Evolutionary conservation across 2,113 vertebrate genomes (phyloP), one percentile per base, ranked within the genome.

Genomic region (Urocolius indicus): DNA sequence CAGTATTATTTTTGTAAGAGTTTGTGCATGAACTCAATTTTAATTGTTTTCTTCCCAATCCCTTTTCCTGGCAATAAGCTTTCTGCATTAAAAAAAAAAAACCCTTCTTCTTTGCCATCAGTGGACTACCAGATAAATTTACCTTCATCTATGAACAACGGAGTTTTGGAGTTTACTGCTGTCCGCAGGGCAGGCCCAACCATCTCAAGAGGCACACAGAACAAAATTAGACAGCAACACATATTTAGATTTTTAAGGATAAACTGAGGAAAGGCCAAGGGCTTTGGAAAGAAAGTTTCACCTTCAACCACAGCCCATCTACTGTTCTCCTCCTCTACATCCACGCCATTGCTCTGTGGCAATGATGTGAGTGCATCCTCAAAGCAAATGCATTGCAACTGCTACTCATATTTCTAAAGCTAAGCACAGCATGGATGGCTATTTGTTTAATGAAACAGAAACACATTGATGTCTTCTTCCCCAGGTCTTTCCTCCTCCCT

Each of bases 101-200:
- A 6, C 15, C 17, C 16, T 30, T 49, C 16, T 22, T 19, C 5
- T 4, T 6, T 26, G 14, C 14, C 26, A 13, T 34, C 21, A 13
- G 3, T 14, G 12, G 8, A 24, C 34, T 24, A 1, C 3, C 41
- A 49, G 6, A 22, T 13, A 83, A 61, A 69, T 5, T 9, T 43
- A 11, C 16, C 8, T 22, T 45, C 3, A 1, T n/a, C 27, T 27
- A 10, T 20, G 16, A 30, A 7, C 2, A 3, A 59, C n/a, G 13
- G 48, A 78, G 14, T 9, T 45, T 11, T 13, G 4, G 20, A 67
- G 8, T 13, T 59, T 59, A 26, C 15, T 14, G 16, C 32, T 65
- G 10, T 17, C 7, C 0, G 0, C 5, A 52, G 10, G 18, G 16
- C n/a, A 63, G 43, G 2, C 24, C n/a, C 20, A 23, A 4, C 6